Evolutionary conservation across 2,113 vertebrate species (phyloP), one percentile per base, ranked within the genome.

Genomic region (Amazona vittata): DNA sequence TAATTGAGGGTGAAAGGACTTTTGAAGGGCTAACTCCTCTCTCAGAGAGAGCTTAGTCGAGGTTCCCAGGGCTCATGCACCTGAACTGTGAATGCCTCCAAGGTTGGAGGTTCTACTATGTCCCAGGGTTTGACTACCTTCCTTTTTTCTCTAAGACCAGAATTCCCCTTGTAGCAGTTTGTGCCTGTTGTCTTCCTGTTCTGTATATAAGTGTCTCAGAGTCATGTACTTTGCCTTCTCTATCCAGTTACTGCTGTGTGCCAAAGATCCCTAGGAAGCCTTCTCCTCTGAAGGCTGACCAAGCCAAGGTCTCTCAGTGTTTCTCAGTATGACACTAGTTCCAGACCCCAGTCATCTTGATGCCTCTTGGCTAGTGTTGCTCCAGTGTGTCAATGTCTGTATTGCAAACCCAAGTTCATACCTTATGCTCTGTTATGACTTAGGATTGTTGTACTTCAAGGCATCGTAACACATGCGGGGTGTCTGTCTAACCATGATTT

Each of bases 381-480:
- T 83, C 15, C 3, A 1, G 5, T n/a, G 70, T 88, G 47, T 50
- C 81, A 20, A 31, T 55, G 37, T 17, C 68, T 74, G 1, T 44
- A 25, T 55, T 50, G 28, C 43, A 62, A 65, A 47, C 39, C 15
- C 5, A 41, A 26, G 4, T 31, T 37, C 33, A 4, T 49, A 19
- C 4, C 0, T 55, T 69, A 6, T 11, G 13, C 43, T 71, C 20
- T 55, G 1, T 20, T 59, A 65, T 1, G 20, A 20, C 39, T 73
- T 57, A 73, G 29, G 24, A 25, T 76, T 62, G 39, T 76, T 3
- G 2, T 44, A 16, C 29, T 64, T 70, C 12, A 86, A n/a, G 31
- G 35, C 0, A 0, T 60, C 6, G 0, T 64, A 73, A 17, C 29
- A 57, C 44, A 3, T 8, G 15, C 43, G 25, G 6, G 9, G 12